Evolutionary conservation across 1,140 invertebrate species (phyloP), one percentile per base, ranked within the genome.

Genomic region (Drosophila tsacasi): DNA sequence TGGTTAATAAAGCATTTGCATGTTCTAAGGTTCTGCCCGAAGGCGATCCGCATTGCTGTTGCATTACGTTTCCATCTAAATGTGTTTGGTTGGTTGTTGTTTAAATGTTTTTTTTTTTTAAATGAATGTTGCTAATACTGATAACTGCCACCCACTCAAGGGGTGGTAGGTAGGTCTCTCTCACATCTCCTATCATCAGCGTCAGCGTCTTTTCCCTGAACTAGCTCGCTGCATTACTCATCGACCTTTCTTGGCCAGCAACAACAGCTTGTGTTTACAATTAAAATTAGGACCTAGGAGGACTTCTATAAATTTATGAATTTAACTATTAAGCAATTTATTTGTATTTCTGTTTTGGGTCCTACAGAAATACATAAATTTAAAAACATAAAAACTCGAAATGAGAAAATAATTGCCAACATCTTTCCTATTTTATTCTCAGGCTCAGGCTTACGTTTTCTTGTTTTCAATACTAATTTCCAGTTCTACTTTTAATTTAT

Each of bases 11-110:
- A 39, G 17, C 15, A 66, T 67, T 67, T 64, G 64, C 64, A 67
- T 67, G 40, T 6, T 42, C 15, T 67, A 67, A 67, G 64, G 64
- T 67, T 67, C 42, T 64, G 58, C 39, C 64, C 59, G 68, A 69
- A 72, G 68, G 68, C 68, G 15, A 55, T 71, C 42, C 54, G 69
- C 69, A 73, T 73, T 59, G 65, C 62, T 42, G 19, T 27, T 59
- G 66, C 44, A 71, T 67, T 64, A 67, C 64, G 64, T 32, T 66
- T n/a, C 1, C 23, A 27, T n/a, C 30, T 27, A 27, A 30, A 46
- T 25, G 30, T 8, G 13, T 6, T 30, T 55, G 8, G 23, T 52
- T 50, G n/a, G n/a, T 39, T 30, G 37, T 42, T 23, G 12, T 15
- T 17, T 12, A 12, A 19, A 27, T 1, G 37, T 46, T 32, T 6